phyloP scores from a whole-genome alignment of 2,797 vertebrate genomes.

The Sebastes melanostomus region DNA sequence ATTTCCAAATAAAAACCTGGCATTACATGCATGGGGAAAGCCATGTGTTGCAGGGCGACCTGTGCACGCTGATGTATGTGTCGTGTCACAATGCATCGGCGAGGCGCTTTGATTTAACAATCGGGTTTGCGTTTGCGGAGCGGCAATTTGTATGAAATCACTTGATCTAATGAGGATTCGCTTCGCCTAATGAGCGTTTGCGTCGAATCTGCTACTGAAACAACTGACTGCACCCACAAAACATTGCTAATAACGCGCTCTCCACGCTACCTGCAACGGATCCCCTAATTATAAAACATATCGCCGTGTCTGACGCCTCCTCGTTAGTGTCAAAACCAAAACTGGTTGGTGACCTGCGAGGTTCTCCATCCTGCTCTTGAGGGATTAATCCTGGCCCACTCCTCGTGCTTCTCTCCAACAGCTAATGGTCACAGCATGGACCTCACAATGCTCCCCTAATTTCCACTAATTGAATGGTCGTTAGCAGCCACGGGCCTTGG shows the following conservation, averaged over 20 bases:
- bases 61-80: conserved; percentile 66
- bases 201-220: conserved; percentile 1
- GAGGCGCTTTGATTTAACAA: conserved; percentile 69
- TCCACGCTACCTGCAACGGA: neutral
- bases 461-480: conserved; percentile 81
- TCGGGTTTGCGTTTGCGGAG: conserved; percentile 46
- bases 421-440: conserved; percentile 83
- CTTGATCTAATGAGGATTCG: conserved; percentile 61
- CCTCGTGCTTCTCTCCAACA: conserved; percentile 66
- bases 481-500: conserved; percentile 78
- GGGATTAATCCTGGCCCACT: conserved; percentile 76
- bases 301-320: conserved; percentile 7
- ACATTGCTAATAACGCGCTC: conserved; percentile 23
- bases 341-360: conserved; percentile 56
- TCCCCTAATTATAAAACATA: conserved; percentile 23
- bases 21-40: conserved; percentile 75
- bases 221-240: conserved; percentile 28
- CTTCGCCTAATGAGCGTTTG: conserved; percentile 57
- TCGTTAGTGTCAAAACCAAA: conserved; percentile 49
- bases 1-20: conserved; percentile 81
- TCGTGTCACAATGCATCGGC: conserved; percentile 58
- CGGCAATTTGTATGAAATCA: conserved; percentile 57
- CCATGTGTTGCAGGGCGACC: conserved; percentile 62
- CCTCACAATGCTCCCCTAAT: conserved; percentile 81
- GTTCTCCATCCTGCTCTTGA: conserved; percentile 60